A percentile compares a stretch with the other conserved stretches of the same genome.
These are phyloP conservation scores for Chitala chitala DNA, from an alignment of 2,113 vertebrate species.

Conservation along the genomic window DNA sequence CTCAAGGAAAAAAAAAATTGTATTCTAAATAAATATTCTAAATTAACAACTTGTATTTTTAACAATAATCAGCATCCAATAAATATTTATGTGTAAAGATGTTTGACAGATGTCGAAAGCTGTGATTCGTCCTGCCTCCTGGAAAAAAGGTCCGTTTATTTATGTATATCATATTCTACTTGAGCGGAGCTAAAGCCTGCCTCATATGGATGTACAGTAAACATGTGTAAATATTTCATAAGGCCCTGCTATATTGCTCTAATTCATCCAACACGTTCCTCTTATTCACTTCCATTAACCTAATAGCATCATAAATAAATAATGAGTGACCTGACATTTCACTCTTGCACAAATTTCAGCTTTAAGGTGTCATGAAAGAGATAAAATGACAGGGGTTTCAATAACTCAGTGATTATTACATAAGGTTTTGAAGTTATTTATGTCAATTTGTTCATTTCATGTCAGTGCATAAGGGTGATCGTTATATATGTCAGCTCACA, in stretches of 20 bases:
- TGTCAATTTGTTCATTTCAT: neutral
- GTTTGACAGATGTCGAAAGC: neutral
- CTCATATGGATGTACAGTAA: constrained; percentile 34
- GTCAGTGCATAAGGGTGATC: neutral
- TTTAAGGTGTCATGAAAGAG: neutral
- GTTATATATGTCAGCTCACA: neutral
- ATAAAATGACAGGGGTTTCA: neutral
- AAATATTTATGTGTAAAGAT: neutral
- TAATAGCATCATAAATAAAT: constrained; percentile 56
- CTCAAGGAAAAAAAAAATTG: too few species aligned
- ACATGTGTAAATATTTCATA: constrained; percentile 44
- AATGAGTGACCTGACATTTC: constrained; percentile 40
- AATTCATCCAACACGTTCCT: constrained; percentile 47
- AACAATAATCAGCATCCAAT: neutral
- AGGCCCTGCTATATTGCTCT: constrained; percentile 47
- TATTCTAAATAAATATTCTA: too few species aligned
- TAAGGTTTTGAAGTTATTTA: neutral
- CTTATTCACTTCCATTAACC: constrained; percentile 50
- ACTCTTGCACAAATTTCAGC: constrained; percentile 8
- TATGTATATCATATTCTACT: neutral
- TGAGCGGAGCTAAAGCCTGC: constrained; percentile 2
- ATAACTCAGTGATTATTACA: neutral
- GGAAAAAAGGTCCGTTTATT: neutral
- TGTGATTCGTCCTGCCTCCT: neutral
- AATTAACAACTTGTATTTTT: too few species aligned